Conservation (phyloP, 2,113 vertebrate species). For the Scatophagus argus region DNA sequence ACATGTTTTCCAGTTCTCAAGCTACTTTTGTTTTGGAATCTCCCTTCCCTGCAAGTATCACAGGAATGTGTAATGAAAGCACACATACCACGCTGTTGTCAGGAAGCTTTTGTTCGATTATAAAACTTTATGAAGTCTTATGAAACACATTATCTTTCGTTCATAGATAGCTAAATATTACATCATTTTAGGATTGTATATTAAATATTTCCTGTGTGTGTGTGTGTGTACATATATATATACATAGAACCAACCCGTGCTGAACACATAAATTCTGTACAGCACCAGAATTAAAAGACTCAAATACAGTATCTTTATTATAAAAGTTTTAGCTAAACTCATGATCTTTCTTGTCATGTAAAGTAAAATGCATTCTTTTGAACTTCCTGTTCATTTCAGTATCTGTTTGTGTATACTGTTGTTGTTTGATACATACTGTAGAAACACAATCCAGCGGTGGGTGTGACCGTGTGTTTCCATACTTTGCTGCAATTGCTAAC, state of each 20-base stretch:
- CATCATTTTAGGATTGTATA: background rate
- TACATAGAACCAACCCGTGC: slow-evolving; percentile 8
- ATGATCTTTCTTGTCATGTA: background rate
- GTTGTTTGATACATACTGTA: slow-evolving; percentile 26
- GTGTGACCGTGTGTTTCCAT: slow-evolving; percentile 61
- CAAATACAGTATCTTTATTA: background rate
- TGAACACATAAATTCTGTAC: background rate
- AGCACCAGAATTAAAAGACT: slow-evolving; percentile 6
- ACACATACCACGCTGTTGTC: slow-evolving; percentile 66
- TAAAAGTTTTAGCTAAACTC: background rate
- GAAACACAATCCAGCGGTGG: slow-evolving; percentile 48
- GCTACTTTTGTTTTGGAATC: slow-evolving; percentile 70
- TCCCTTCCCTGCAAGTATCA: slow-evolving; percentile 70
- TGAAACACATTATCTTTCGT: slow-evolving; percentile 17
- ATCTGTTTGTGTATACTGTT: background rate
- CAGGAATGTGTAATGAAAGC: slow-evolving; percentile 74
- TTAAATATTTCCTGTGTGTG: slow-evolving; percentile 29
- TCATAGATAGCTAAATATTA: slow-evolving; percentile 13
- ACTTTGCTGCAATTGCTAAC: slow-evolving; percentile 51
- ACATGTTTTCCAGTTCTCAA: slow-evolving; percentile 56
- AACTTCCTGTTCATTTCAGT: background rate
- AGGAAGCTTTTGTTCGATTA: slow-evolving; percentile 65
- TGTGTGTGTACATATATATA: slow-evolving; percentile 11
- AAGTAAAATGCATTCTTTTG: background rate
- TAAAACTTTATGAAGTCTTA: slow-evolving; percentile 57